Conservation (phyloP, 2,888 invertebrate species). For the Chymomyza caudatula region DNA sequence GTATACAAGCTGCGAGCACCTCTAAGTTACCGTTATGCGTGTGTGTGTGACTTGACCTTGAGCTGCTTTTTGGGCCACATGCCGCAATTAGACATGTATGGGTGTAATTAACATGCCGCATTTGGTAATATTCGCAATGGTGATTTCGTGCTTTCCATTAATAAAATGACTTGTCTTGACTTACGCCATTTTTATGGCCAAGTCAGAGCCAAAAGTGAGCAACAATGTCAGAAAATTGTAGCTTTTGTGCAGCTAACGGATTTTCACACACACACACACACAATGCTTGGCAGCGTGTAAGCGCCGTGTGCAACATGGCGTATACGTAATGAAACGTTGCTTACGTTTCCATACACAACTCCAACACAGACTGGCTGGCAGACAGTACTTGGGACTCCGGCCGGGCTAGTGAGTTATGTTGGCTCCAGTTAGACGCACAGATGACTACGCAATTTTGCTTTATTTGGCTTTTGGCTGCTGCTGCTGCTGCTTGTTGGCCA, state of each 20-base stretch:
- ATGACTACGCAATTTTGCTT: conserved; percentile 57
- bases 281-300: neutral
- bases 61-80: neutral
- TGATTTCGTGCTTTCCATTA: neutral
- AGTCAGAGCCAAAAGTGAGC: neutral
- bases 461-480: conserved; percentile 21
- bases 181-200: neutral
- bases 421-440: conserved; percentile 70
- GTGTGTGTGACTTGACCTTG: neutral
- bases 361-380: neutral
- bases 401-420: conserved; percentile 48
- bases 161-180: neutral
- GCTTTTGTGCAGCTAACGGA: neutral
- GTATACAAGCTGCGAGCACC: neutral
- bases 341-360: neutral
- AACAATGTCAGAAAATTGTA: neutral
- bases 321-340: conserved; percentile 2
- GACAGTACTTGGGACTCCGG: neutral
- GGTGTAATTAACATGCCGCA: neutral
- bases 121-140: neutral
- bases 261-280: neutral
- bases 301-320: neutral
- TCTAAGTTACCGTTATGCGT: neutral
- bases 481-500: neutral
- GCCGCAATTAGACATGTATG: neutral